phyloP scores from a whole-genome alignment of 2,888 invertebrate species.

The Bellardia bayeri region DNA sequence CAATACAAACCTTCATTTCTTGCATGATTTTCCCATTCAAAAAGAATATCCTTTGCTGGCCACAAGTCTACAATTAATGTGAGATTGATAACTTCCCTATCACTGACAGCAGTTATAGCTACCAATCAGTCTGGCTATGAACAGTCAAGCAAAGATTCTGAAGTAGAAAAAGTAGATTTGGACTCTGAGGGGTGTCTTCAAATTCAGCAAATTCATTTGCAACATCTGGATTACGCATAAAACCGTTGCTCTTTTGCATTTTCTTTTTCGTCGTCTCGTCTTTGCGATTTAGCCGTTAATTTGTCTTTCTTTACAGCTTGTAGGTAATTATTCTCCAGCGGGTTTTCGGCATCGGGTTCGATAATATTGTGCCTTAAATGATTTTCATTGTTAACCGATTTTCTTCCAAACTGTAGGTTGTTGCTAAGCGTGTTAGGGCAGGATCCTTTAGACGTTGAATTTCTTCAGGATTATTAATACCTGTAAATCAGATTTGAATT shows the following conservation, averaged over 20 bases:
- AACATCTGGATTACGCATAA: constrained; percentile 80
- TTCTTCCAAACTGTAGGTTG: constrained; percentile 93
- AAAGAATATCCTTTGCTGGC: too few species aligned
- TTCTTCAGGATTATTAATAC: constrained; percentile 85
- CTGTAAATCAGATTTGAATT: constrained; percentile 62
- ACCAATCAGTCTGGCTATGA: too few species aligned
- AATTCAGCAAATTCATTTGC: constrained; percentile 83
- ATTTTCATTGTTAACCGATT: constrained; percentile 86
- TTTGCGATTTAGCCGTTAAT: constrained; percentile 24
- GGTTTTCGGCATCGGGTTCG: constrained; percentile 76
- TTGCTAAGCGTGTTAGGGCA: constrained; percentile 89
- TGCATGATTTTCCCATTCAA: too few species aligned
- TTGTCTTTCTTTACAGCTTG: constrained; percentile 57
- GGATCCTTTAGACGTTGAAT: constrained; percentile 90
- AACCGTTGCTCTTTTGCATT: constrained; percentile 83
- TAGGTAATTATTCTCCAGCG: constrained; percentile 47
- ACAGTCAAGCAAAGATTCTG: too few species aligned
- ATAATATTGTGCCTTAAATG: constrained; percentile 82
- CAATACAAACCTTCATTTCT: too few species aligned
- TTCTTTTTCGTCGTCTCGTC: constrained; percentile 81
- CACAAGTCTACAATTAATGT: too few species aligned
- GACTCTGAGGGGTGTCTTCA: constrained; percentile 86
- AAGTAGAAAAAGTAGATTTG: constrained; percentile 82
- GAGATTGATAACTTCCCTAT: too few species aligned
- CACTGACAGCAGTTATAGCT: too few species aligned